phyloP scores from a whole-genome alignment of 92 coral and sea anemone genomes.

The Desmophyllum pertusum region DNA sequence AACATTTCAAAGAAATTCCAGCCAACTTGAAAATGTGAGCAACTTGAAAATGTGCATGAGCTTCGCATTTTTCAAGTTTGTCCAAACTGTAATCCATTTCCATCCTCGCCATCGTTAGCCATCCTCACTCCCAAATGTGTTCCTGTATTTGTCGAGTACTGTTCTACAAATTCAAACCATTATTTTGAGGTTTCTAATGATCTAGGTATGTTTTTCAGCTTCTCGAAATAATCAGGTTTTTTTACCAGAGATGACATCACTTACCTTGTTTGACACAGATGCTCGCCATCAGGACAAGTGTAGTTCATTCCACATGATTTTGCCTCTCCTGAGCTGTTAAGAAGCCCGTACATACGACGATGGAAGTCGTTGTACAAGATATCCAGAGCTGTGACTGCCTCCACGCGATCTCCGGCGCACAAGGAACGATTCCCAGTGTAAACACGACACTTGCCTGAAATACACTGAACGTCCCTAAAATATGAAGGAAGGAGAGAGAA shows the following conservation, averaged over 20 bases:
- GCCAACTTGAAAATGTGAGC: not conserved
- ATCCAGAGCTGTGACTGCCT: conserved; percentile 95
- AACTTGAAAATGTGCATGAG: not conserved
- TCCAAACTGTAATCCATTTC: not conserved
- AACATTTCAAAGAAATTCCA: not conserved
- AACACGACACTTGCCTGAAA: conserved; percentile 89
- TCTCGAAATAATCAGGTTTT: no score
- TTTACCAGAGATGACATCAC: not conserved
- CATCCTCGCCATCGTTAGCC: not conserved
- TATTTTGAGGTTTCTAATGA: not conserved
- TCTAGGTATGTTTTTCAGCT: not conserved
- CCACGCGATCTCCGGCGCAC: conserved; percentile 97
- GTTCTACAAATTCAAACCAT: not conserved
- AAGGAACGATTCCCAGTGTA: conserved; percentile 60
- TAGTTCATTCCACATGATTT: conserved; percentile 88
- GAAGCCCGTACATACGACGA: conserved; percentile 79
- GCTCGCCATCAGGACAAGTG: conserved; percentile 94
- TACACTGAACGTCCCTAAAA: conserved; percentile 79
- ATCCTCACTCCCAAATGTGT: not conserved
- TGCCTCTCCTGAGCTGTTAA: conserved; percentile 73
- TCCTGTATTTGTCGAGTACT: not conserved
- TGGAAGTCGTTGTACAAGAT: conserved; percentile 93
- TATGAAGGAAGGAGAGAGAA: not conserved
- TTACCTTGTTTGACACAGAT: conserved; percentile 89
- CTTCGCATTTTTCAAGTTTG: not conserved